Evolutionary conservation across 2,797 vertebrate genomes (phyloP).

Genomic region (Poeciliopsis turneri): DNA sequence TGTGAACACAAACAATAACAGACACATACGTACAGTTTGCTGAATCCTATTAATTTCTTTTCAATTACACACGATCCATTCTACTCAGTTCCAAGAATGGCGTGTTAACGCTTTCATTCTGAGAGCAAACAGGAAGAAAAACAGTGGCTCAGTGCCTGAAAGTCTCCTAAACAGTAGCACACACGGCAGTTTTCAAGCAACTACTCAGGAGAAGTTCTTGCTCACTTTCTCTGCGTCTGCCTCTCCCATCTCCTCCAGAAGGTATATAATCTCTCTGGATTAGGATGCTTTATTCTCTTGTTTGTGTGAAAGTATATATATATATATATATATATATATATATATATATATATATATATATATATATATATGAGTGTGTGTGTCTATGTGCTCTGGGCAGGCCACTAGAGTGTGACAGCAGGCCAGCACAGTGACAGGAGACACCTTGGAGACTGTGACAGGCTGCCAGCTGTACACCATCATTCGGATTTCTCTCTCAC

Average conservation of each 20-base stretch:
- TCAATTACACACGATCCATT: neutral
- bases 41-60: neutral
- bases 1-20: conserved; percentile 9
- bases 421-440: conserved; percentile 82
- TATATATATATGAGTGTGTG: conserved; percentile 5
- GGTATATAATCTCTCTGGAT: conserved; percentile 80
- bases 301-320: neutral
- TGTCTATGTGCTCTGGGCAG: conserved; percentile 67
- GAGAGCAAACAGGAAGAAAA: conserved; percentile 30
- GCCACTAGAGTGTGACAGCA: conserved; percentile 83
- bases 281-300: conserved; percentile 77
- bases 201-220: conserved; percentile 66
- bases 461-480: conserved; percentile 82
- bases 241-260: conserved; percentile 64
- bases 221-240: conserved; percentile 53
- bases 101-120: conserved; percentile 1
- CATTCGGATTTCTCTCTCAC: conserved; percentile 74
- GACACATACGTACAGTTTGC: neutral
- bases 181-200: conserved; percentile 63
- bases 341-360: neutral
- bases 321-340: neutral
- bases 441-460: conserved; percentile 83
- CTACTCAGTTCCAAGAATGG: conserved; percentile 12
- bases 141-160: conserved; percentile 46
- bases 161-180: conserved; percentile 61